A percentile compares a stretch with the other conserved stretches of the same genome.
These are phyloP conservation scores for Tortrix viridana DNA, from an alignment of 2,888 invertebrate species.

Conservation along the genomic window DNA sequence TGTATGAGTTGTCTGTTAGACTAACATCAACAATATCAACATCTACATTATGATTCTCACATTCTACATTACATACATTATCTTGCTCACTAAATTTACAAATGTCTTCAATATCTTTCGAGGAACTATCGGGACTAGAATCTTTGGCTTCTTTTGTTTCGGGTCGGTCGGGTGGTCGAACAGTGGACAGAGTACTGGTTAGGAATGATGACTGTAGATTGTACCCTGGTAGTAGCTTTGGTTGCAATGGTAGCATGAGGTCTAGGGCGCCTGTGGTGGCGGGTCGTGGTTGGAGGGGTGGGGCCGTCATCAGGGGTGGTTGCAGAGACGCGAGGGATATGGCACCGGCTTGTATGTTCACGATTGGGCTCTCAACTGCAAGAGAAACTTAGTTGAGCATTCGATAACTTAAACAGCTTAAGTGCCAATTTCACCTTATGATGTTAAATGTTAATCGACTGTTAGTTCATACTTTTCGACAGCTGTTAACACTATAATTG, in stretches of 20 bases:
- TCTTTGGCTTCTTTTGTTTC: slow-evolving; percentile 53
- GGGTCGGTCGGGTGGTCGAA: slow-evolving; percentile 70
- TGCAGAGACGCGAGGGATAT: slow-evolving; percentile 81
- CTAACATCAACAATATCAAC: slow-evolving; percentile 42
- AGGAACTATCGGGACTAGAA: slow-evolving; percentile 48
- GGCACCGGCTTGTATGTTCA: slow-evolving; percentile 76
- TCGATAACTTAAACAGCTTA: background rate
- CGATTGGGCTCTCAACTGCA: slow-evolving; percentile 84
- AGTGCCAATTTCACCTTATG: too few relatives aligned
- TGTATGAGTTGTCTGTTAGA: slow-evolving; percentile 53
- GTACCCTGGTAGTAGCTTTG: slow-evolving; percentile 86
- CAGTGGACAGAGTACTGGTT: slow-evolving; percentile 81
- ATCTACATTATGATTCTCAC: slow-evolving; percentile 50
- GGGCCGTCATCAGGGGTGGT: slow-evolving; percentile 80
- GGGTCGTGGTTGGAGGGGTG: slow-evolving; percentile 87
- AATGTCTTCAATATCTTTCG: slow-evolving; percentile 49
- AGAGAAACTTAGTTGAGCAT: slow-evolving; percentile 48
- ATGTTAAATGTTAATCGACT: too few relatives aligned
- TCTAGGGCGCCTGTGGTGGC: slow-evolving; percentile 88
- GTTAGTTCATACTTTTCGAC: too few relatives aligned
- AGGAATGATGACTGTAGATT: slow-evolving; percentile 77
- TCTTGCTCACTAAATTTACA: slow-evolving; percentile 57
- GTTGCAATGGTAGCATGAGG: slow-evolving; percentile 89
- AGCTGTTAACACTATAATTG: too few relatives aligned
- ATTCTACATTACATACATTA: slow-evolving; percentile 57